Evolutionary conservation across 2,113 vertebrate species (phyloP).

Genomic region (Fukomys damarensis): DNA sequence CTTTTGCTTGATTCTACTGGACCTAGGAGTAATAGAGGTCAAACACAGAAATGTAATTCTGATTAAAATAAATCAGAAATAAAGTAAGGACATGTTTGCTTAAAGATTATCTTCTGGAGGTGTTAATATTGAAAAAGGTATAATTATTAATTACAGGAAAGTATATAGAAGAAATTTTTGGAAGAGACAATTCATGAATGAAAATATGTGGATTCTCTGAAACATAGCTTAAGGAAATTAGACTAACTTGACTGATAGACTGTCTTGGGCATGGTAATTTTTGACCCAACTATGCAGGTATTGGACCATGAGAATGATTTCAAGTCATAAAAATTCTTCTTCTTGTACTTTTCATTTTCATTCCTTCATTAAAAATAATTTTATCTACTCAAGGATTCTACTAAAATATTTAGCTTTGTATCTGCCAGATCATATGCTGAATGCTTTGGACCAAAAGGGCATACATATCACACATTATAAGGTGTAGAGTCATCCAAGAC

Average conservation of each 20-base stretch:
- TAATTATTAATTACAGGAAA: background rate
- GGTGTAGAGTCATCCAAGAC: background rate
- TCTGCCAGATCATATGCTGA: background rate
- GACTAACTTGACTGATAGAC: background rate
- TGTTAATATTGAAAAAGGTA: background rate
- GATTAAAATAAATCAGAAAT: background rate
- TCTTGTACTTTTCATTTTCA: background rate
- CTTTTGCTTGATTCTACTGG: background rate
- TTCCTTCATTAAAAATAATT: conserved; percentile 39
- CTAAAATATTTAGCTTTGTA: background rate
- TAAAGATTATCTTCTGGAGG: background rate
- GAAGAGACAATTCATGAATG: background rate
- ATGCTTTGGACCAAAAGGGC: background rate
- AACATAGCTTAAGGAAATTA: background rate
- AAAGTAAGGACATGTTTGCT: background rate
- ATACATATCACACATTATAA: background rate
- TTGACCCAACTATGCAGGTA: background rate
- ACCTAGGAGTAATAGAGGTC: background rate
- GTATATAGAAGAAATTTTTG: background rate
- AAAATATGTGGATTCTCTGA: background rate
- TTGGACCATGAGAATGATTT: background rate
- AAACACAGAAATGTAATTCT: background rate
- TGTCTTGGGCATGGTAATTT: background rate
- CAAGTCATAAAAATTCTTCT: background rate
- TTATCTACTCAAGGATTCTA: background rate